These are phyloP conservation scores for Gouania willdenowi DNA, from an alignment of 2,797 vertebrate genomes.

Conservation along the genomic window DNA sequence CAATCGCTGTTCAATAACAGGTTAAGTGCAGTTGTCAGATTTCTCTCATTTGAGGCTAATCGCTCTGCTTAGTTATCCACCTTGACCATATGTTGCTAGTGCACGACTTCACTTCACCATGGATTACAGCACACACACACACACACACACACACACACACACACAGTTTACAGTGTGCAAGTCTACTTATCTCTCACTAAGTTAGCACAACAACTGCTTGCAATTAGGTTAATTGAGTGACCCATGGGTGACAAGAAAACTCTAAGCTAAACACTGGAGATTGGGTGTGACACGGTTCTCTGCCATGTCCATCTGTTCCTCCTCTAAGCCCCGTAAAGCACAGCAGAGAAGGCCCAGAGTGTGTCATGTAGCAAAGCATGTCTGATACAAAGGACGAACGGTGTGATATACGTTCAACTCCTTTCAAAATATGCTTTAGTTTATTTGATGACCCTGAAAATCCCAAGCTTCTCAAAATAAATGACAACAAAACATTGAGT, in stretches of 20 bases:
- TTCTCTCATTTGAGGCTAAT: constrained; percentile 55
- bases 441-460: too few species aligned
- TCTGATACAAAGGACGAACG: background rate
- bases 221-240: constrained; percentile 67
- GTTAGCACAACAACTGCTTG: constrained; percentile 28
- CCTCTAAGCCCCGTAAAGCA: constrained; percentile 40
- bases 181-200: constrained; percentile 44
- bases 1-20: constrained; percentile 27
- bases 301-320: constrained; percentile 58
- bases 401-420: too few species aligned
- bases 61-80: constrained; percentile 42
- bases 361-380: background rate
- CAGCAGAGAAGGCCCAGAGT: background rate
- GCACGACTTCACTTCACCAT: constrained; percentile 3
- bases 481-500: too few species aligned
- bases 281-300: constrained; percentile 49
- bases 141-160: constrained; percentile 5
- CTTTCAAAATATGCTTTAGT: too few species aligned
- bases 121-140: constrained; percentile 38
- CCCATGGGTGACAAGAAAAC: constrained; percentile 48
- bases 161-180: too few species aligned
- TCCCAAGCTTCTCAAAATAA: too few species aligned
- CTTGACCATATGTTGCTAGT: constrained; percentile 56
- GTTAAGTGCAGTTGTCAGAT: constrained; percentile 29
- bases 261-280: constrained; percentile 38